Evolutionary conservation across 2,888 invertebrate genomes (phyloP).

Genomic region (Macroteleia sp.): DNA sequence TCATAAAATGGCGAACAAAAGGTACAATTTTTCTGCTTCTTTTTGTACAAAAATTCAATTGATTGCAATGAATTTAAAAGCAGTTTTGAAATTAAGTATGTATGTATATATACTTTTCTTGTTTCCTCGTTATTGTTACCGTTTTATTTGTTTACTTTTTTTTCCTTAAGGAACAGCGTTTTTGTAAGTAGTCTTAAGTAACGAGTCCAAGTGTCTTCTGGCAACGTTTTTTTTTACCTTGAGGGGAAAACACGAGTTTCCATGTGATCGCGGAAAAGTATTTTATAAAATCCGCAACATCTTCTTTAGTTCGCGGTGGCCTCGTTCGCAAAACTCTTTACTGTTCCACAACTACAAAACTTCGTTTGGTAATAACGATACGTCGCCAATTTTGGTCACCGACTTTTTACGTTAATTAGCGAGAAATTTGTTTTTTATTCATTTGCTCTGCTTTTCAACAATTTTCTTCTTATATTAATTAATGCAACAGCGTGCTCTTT

Average conservation of each 20-base stretch:
- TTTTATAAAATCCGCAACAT: too few species aligned
- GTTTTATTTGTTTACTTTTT: neutral
- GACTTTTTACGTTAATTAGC: conserved; percentile 26
- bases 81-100: conserved; percentile 4
- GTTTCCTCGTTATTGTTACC: too few species aligned
- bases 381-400: conserved; percentile 17
- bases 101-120: neutral
- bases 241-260: too few species aligned
- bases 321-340: too few species aligned
- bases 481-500: neutral
- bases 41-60: conserved; percentile 13
- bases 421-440: too few species aligned
- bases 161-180: neutral
- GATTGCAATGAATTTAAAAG: neutral
- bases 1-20: conserved; percentile 75
- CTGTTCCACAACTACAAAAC: too few species aligned
- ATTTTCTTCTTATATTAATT: conserved; percentile 4
- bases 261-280: too few species aligned
- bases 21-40: conserved; percentile 1
- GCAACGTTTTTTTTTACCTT: too few species aligned
- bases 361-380: too few species aligned
- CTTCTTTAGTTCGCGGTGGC: conserved; percentile 1
- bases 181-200: conserved; percentile 2
- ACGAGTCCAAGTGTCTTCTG: too few species aligned
- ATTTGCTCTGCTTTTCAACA: too few species aligned